Conservation (phyloP, 1,140 invertebrate species). For the Procambarus clarkii region DNA sequence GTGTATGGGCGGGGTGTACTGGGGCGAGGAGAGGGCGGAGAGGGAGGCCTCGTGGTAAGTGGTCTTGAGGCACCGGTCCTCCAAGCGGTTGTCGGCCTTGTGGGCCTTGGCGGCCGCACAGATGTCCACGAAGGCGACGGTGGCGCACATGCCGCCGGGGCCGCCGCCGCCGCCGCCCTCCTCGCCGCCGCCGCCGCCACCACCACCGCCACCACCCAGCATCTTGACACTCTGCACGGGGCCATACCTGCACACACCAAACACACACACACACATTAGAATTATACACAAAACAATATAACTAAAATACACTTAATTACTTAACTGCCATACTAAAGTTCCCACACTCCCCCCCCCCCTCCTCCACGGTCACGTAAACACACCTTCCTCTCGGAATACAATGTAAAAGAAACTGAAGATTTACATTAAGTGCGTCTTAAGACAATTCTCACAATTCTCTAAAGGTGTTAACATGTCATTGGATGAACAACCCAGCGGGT, state of each 20-base stretch:
- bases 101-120: constrained; percentile 95
- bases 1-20: constrained; percentile 67
- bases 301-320: too few relatives aligned
- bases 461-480: too few relatives aligned
- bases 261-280: neutral
- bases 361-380: too few relatives aligned
- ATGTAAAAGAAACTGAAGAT: too few relatives aligned
- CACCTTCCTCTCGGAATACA: too few relatives aligned
- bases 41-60: constrained; percentile 84
- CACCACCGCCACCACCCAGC: constrained; percentile 74
- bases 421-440: too few relatives aligned
- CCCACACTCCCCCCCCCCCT: too few relatives aligned
- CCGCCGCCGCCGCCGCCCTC: constrained; percentile 73
- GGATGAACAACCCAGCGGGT: too few relatives aligned
- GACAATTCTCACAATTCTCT: too few relatives aligned
- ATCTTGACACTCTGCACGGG: constrained; percentile 79
- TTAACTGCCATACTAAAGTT: too few relatives aligned
- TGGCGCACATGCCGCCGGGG: constrained; percentile 80
- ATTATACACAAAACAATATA: too few relatives aligned
- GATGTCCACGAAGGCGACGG: constrained; percentile 95
- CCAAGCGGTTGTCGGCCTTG: constrained; percentile 90
- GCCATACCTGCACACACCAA: constrained; percentile 78
- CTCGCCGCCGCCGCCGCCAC: constrained; percentile 73
- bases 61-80: constrained; percentile 88
- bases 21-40: constrained; percentile 76